These are phyloP conservation scores for Coracopsis vasa DNA, from an alignment of 2,113 vertebrate species.

Conservation along the genomic window DNA sequence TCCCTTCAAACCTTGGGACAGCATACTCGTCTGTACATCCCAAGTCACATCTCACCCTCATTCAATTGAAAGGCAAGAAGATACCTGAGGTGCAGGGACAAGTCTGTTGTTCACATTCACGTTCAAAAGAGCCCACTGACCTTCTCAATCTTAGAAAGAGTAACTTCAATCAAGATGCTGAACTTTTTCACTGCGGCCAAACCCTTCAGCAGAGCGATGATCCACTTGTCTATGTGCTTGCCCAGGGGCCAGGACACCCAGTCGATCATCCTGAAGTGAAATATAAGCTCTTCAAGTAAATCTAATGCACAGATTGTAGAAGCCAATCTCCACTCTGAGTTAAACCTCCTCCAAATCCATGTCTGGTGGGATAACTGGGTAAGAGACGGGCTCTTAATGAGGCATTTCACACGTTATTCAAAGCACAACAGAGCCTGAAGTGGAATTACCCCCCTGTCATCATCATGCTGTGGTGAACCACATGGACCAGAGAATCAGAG, in stretches of 20 bases:
- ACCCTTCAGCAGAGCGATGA: conserved; percentile 80
- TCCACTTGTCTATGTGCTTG: conserved; percentile 85
- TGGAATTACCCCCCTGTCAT: not conserved
- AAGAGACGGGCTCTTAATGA: not conserved
- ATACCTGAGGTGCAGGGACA: not conserved
- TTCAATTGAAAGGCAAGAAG: not conserved
- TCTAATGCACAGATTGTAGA: not conserved
- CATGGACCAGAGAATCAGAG: not conserved
- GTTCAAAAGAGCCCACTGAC: conserved; percentile 62
- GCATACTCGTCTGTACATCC: not conserved
- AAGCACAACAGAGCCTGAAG: not conserved
- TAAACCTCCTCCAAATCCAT: not conserved
- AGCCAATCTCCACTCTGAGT: not conserved
- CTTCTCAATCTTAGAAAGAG: conserved; percentile 83
- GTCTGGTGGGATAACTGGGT: not conserved
- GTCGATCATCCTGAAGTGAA: conserved; percentile 79
- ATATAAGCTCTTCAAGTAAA: not conserved
- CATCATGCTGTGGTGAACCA: not conserved
- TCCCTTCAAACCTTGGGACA: not conserved
- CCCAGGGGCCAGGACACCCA: conserved; percentile 85
- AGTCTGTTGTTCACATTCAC: not conserved
- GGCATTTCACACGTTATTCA: not conserved
- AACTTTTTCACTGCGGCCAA: conserved; percentile 83
- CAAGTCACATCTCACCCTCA: not conserved
- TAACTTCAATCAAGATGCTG: conserved; percentile 84